A percentile compares a stretch with the other conserved stretches of the same genome.
These are phyloP conservation scores for Caenorhabditis briggsae DNA, from an alignment of 1,140 invertebrate species.

Conservation along the genomic window DNA sequence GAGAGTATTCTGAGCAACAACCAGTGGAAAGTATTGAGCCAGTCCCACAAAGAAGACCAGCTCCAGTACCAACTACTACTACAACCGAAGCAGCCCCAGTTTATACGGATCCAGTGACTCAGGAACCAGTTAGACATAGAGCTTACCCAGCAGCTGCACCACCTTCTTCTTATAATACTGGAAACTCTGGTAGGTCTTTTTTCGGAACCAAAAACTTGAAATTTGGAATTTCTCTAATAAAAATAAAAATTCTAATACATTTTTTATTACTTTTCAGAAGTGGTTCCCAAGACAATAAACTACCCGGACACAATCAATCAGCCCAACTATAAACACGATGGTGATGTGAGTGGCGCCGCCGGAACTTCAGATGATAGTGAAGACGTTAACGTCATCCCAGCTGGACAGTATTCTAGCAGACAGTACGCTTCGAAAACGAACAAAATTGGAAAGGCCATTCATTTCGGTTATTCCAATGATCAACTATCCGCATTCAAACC, in stretches of 20 bases:
- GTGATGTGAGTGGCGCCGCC: slow-evolving; percentile 25
- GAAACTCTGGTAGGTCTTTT: background rate
- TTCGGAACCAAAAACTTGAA: background rate
- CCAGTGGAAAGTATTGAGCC: background rate
- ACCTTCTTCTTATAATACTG: background rate
- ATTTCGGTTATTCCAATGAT: slow-evolving; percentile 55
- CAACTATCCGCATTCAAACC: slow-evolving; percentile 44
- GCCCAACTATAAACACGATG: slow-evolving; percentile 7
- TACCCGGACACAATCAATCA: slow-evolving; percentile 46
- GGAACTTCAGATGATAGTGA: slow-evolving; percentile 7
- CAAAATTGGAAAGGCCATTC: slow-evolving; percentile 45
- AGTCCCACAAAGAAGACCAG: background rate
- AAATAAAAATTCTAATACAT: background rate
- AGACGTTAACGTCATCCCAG: slow-evolving; percentile 40
- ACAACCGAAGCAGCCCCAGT: slow-evolving; percentile 5
- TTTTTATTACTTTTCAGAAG: slow-evolving; percentile 42
- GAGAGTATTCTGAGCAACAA: background rate
- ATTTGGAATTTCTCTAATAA: background rate
- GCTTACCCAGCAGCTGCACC: background rate
- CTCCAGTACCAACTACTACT: background rate
- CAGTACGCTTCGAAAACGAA: slow-evolving; percentile 46
- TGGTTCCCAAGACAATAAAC: slow-evolving; percentile 22
- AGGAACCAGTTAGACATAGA: background rate
- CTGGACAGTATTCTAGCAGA: slow-evolving; percentile 35
- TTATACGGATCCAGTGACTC: background rate